A percentile compares a stretch with the other conserved stretches of the same genome.
Conservation (phyloP, 2,888 invertebrate genomes). For the Melangyna quadrimaculata region DNA sequence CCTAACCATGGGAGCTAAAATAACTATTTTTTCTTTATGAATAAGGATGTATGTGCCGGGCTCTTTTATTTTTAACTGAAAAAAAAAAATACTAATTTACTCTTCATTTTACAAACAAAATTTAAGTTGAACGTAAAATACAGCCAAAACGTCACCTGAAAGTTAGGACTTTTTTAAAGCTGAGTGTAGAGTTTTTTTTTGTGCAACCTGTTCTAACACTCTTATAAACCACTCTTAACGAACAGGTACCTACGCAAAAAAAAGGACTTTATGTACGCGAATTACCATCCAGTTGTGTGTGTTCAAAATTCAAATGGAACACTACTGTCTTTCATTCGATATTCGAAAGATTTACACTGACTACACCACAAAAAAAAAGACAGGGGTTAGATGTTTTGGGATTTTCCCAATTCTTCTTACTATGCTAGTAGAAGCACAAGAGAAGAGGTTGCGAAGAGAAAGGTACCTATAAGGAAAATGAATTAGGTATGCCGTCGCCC, state of each 20-base stretch:
- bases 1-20: too few species aligned
- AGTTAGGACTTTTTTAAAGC: too few species aligned
- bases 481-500: slow-evolving; percentile 17
- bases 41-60: too few species aligned
- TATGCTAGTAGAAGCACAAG: background rate
- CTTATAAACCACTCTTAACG: background rate
- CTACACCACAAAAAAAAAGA: slow-evolving; percentile 12
- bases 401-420: slow-evolving; percentile 56
- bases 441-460: too few species aligned
- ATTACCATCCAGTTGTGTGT: slow-evolving; percentile 34
- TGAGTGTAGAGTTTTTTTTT: too few species aligned
- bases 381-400: slow-evolving; percentile 40
- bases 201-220: slow-evolving; percentile 2
- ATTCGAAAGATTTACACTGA: slow-evolving; percentile 33
- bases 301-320: slow-evolving; percentile 10
- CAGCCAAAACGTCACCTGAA: too few species aligned
- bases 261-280: slow-evolving; percentile 25
- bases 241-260: slow-evolving; percentile 20
- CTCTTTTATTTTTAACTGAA: background rate
- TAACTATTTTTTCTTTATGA: too few species aligned
- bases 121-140: too few species aligned
- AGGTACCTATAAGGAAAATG: slow-evolving; percentile 31
- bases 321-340: slow-evolving; percentile 42
- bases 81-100: background rate
- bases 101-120: too few species aligned